Conservation (phyloP, 2,797 vertebrate genomes). For the Babyrousa celebensis region DNA sequence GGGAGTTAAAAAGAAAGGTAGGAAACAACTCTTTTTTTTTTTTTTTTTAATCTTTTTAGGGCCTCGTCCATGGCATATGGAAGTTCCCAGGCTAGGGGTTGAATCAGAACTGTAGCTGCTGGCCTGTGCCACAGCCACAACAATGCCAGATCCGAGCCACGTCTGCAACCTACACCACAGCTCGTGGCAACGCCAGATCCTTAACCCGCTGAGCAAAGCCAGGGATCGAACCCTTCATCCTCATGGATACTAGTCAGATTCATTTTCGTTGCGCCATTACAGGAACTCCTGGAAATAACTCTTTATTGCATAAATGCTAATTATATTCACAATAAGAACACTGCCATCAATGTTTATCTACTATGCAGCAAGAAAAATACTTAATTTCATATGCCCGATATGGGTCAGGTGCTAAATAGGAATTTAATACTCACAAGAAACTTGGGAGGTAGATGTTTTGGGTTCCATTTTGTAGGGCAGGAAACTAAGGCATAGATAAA, state of each 20-base stretch:
- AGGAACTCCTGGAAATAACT: neutral
- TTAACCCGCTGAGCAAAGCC: no score
- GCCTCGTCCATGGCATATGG: no score
- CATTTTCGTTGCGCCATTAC: no score
- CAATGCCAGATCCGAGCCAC: no score
- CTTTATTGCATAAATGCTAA: slow-evolving; percentile 35
- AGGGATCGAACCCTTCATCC: no score
- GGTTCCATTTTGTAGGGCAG: slow-evolving; percentile 3
- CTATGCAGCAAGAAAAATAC: neutral
- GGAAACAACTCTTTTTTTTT: neutral
- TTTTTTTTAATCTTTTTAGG: no score
- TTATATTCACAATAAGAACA: slow-evolving; percentile 1
- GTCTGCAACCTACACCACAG: no score
- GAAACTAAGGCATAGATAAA: neutral
- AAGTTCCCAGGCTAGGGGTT: no score
- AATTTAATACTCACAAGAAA: slow-evolving; percentile 7
- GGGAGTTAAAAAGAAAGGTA: slow-evolving; percentile 2
- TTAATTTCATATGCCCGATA: neutral
- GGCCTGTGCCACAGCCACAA: no score
- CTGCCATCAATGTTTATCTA: slow-evolving; percentile 12
- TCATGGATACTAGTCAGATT: no score
- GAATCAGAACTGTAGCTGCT: no score
- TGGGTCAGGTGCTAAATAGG: neutral
- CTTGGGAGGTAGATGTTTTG: neutral
- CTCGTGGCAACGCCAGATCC: no score